Conservation (phyloP, 2,797 vertebrate genomes). For the Ispidina lecontei region DNA sequence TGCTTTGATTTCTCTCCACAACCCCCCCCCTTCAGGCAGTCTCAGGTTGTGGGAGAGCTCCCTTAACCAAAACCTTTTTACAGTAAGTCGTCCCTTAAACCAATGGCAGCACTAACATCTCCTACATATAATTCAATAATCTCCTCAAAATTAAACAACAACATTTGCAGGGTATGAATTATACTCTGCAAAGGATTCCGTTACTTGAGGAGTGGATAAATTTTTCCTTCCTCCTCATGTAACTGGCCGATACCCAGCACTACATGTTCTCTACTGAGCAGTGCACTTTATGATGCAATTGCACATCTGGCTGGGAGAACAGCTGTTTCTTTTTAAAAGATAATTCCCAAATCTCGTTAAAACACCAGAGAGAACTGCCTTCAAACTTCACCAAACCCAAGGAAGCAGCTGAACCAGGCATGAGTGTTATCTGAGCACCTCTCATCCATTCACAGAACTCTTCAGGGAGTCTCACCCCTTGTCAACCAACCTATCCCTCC, state of each 20-base stretch:
- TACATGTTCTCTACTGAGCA: conserved; percentile 32
- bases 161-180: not conserved
- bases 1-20: not conserved
- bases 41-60: not conserved
- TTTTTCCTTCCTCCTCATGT: not conserved
- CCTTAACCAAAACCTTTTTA: not conserved
- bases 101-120: not conserved
- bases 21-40: not conserved
- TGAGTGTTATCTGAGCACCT: not conserved
- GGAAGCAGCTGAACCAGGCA: not conserved
- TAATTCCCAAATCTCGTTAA: not conserved
- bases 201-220: not conserved
- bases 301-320: conserved; percentile 59
- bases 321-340: conserved; percentile 62
- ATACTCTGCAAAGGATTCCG: not conserved
- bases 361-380: not conserved
- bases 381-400: not conserved
- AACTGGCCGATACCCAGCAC: conserved; percentile 27
- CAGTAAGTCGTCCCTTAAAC: not conserved
- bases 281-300: conserved; percentile 52
- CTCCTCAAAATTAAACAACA: not conserved
- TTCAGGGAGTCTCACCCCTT: not conserved
- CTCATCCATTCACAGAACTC: not conserved
- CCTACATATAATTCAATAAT: not conserved
- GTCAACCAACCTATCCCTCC: conserved; percentile 85